Evolutionary conservation across 2,888 invertebrate genomes (phyloP), one percentile per base, ranked within the genome.

Genomic region (Tricholauxania praeusta): DNA sequence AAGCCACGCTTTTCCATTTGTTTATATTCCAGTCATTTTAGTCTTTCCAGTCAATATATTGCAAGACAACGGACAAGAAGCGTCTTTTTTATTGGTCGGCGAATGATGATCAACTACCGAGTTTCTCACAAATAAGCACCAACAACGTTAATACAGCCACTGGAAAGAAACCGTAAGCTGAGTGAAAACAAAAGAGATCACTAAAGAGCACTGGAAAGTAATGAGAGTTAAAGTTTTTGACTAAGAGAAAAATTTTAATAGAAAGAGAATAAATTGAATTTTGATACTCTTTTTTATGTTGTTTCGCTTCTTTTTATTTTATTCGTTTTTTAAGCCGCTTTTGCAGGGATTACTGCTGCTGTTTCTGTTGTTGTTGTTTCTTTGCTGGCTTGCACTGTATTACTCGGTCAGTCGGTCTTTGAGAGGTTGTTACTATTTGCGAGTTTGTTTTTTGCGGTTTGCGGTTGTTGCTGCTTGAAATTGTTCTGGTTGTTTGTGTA

Each of bases 341-440:
- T 63, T 55, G 14, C 19, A 17, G 17, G 7, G 39, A 32, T 65
- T 69, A 64, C 12, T 59, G 72, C 52, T 60, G 62, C 28, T 62
- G 75, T 65, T 76, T 72, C 65, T 73, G 71, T 69, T 76, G 72
- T 62, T 78, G 73, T 22, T 75, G 39, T 39, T 39, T 10, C 39
- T 39, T 39, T 75, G 71, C 74, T 39, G 76, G 78, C 82, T 77
- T 85, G 85, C 85, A 86, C 85, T 87, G 86, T 87, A 87, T 87
- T 87, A 87, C 87, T 87, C 87, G 87, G 87, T 87, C 87, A 87
- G 87, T 87, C 87, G 87, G 87, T 87, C 86, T 87, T 86, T 82
- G 87, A 86, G 87, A 86, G 85, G 85, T 86, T 86, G 85, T 86
- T 86, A 86, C 85, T 86, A 84, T 85, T 83, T 82, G 82, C 81